phyloP scores from a whole-genome alignment of 2,888 invertebrate genomes.

The Bibio marci region DNA sequence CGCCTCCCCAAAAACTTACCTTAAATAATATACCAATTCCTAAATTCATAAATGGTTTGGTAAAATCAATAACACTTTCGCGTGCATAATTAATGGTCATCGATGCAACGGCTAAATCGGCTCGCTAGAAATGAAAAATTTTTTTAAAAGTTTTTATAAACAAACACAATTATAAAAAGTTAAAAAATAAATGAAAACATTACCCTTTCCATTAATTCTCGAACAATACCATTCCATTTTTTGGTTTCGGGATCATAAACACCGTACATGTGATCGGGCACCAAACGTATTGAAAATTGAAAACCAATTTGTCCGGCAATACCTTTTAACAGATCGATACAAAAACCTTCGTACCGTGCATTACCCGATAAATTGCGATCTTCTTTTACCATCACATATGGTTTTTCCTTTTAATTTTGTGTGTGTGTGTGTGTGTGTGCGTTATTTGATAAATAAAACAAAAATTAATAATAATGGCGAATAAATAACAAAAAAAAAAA shows the following conservation, averaged over 20 bases:
- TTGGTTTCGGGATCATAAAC: conserved; percentile 74
- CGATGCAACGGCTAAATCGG: conserved; percentile 89
- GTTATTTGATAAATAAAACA: too few relatives aligned
- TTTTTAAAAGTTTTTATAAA: too few relatives aligned
- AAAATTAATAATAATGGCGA: too few relatives aligned
- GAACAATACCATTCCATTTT: conserved; percentile 80
- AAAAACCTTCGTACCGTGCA: conserved; percentile 77
- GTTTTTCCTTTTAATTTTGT: too few relatives aligned
- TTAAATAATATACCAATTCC: conserved; percentile 93
- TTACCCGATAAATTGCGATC: conserved; percentile 75
- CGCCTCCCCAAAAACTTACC: too few relatives aligned
- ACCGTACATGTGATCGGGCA: conserved; percentile 80
- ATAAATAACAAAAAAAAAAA: too few relatives aligned
- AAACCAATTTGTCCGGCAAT: conserved; percentile 76
- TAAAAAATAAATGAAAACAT: conserved; percentile 13
- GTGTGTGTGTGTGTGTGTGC: too few relatives aligned
- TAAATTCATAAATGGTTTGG: conserved; percentile 95
- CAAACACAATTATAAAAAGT: conserved; percentile 3
- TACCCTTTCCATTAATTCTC: conserved; percentile 73
- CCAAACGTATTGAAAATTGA: conserved; percentile 66
- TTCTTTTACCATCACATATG: conserved; percentile 79
- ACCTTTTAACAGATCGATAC: conserved; percentile 70
- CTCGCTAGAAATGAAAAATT: conserved; percentile 51
- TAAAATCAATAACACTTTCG: conserved; percentile 82
- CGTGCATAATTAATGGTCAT: conserved; percentile 96